A percentile compares a stretch with the other conserved stretches of the same genome.
phyloP scores from a whole-genome alignment of 2,888 invertebrate species.

The Pandemis cinnamomeana region DNA sequence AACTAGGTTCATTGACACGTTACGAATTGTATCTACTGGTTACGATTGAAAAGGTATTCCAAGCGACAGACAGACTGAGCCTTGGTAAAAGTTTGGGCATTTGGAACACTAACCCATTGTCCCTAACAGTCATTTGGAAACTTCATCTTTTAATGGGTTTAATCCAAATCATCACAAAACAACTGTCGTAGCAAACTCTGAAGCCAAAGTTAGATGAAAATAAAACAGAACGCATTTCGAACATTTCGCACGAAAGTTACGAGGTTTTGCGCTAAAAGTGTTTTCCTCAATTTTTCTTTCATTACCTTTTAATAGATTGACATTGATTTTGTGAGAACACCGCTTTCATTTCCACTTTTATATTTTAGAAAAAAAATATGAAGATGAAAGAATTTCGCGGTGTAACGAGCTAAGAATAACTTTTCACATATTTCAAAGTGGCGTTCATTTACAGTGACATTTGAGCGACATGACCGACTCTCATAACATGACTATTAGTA shows the following conservation, averaged over 20 bases:
- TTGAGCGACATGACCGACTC: not conserved
- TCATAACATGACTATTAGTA: not conserved
- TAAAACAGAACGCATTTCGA: not conserved
- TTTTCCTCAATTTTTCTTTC: not conserved
- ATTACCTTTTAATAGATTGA: slow-evolving; percentile 2
- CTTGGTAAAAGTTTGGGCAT: too few species aligned
- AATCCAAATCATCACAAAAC: not conserved
- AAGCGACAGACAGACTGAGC: not conserved
- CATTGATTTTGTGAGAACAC: not conserved
- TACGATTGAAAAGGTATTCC: not conserved
- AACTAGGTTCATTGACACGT: too few species aligned
- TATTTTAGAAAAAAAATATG: not conserved
- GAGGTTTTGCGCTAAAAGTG: not conserved
- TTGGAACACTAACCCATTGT: too few species aligned
- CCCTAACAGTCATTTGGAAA: not conserved
- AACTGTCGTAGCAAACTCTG: not conserved
- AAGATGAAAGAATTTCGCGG: not conserved
- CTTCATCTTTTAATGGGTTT: not conserved
- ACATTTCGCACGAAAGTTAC: not conserved
- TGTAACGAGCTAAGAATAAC: not conserved
- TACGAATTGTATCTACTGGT: too few species aligned
- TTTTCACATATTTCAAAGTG: not conserved
- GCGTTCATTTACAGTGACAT: not conserved
- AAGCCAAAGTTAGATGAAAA: not conserved
- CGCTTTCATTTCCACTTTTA: not conserved